Conservation (phyloP, 35 echinoderm and acorn worm genomes). For the Stichopus chloronotus region DNA sequence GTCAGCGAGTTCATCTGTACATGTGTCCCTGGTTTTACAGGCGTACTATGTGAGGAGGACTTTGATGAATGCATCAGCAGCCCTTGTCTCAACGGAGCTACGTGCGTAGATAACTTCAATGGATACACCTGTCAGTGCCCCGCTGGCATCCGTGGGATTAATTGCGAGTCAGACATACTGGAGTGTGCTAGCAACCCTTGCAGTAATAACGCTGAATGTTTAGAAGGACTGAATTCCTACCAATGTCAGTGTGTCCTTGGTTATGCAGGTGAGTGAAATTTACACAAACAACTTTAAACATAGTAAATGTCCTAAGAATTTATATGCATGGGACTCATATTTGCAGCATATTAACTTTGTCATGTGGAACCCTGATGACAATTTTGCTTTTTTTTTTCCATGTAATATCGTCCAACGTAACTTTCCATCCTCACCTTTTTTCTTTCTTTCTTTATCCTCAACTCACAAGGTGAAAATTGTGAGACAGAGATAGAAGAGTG, state of each 20-base stretch:
- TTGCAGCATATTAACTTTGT: too few relatives aligned
- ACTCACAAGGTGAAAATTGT: conserved; percentile 34
- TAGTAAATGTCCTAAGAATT: neutral
- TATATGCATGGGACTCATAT: neutral
- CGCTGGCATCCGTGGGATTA: conserved; percentile 44
- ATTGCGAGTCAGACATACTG: conserved; percentile 59
- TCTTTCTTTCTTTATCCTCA: neutral
- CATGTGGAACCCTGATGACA: too few relatives aligned
- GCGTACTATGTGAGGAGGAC: conserved; percentile 37
- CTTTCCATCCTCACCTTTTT: neutral
- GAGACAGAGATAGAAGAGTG: conserved; percentile 48
- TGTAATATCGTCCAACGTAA: neutral
- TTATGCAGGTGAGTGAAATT: conserved; percentile 18
- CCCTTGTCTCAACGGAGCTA: conserved; percentile 66
- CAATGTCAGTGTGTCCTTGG: conserved; percentile 65
- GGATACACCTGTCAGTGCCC: conserved; percentile 49
- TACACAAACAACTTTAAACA: neutral
- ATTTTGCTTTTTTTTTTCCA: too few relatives aligned
- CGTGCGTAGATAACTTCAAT: conserved; percentile 50
- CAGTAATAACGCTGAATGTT: conserved; percentile 56
- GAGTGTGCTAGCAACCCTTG: conserved; percentile 64
- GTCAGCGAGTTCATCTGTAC: conserved; percentile 61
- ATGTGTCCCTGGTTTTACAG: conserved; percentile 65
- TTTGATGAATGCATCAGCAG: conserved; percentile 58
- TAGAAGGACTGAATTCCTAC: conserved; percentile 55